These are phyloP conservation scores for Pentalonia nigronervosa DNA, from an alignment of 1,140 invertebrate species.

Conservation along the genomic window DNA sequence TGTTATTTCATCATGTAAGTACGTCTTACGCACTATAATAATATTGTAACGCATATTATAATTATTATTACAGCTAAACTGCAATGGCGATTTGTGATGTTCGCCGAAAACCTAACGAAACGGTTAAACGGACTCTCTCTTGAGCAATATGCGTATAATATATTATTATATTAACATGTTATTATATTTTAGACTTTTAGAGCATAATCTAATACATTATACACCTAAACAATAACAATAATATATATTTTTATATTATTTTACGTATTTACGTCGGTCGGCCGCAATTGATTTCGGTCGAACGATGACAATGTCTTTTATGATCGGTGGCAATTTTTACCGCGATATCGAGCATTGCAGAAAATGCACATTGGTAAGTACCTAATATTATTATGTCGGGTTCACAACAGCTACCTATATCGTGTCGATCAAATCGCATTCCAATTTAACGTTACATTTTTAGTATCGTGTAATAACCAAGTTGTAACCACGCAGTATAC, in stretches of 20 bases:
- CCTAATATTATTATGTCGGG: not conserved
- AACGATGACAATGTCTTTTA: not conserved
- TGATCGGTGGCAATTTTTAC: not conserved
- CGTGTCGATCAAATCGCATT: too few species aligned
- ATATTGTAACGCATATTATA: not conserved
- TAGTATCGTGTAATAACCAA: too few species aligned
- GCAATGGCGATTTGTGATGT: not conserved
- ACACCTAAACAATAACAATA: not conserved
- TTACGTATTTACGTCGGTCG: not conserved
- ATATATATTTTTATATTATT: not conserved
- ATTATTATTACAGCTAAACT: not conserved
- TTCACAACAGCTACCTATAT: too few species aligned
- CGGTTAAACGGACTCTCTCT: not conserved
- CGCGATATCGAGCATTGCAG: not conserved
- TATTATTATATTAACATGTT: too few species aligned
- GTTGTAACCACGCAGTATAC: too few species aligned
- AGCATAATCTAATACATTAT: too few species aligned
- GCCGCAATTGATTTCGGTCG: not conserved
- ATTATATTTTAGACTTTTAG: too few species aligned
- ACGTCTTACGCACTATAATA: too few species aligned
- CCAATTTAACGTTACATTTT: too few species aligned
- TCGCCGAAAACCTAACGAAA: not conserved
- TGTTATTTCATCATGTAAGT: not conserved
- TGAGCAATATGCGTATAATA: not conserved
- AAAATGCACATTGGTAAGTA: not conserved